Conservation (phyloP, 2,797 vertebrate species). For the Borostomias antarcticus region DNA sequence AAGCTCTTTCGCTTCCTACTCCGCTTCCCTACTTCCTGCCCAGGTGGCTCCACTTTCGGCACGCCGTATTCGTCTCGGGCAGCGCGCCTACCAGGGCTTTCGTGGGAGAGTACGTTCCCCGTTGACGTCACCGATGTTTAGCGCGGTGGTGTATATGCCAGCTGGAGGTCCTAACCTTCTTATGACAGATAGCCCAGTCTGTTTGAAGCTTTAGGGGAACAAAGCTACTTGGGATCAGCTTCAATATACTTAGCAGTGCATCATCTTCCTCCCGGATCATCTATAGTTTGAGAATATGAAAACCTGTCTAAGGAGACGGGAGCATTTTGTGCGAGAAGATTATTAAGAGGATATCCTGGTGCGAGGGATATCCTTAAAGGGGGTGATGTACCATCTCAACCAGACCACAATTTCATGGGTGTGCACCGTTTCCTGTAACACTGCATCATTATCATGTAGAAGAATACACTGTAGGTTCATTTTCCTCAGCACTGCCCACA, state of each 20-base stretch:
- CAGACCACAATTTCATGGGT: neutral
- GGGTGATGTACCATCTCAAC: neutral
- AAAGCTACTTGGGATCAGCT: neutral
- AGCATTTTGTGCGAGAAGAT: neutral
- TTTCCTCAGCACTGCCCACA: neutral
- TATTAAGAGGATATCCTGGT: constrained; percentile 19
- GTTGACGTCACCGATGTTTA: constrained; percentile 46
- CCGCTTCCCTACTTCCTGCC: constrained; percentile 44
- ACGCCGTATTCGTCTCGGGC: constrained; percentile 49
- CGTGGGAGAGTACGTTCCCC: constrained; percentile 16
- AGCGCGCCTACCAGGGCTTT: constrained; percentile 16
- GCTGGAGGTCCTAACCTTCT: neutral
- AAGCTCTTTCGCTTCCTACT: constrained; percentile 41
- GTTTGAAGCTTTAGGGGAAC: neutral
- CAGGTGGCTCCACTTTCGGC: constrained; percentile 54
- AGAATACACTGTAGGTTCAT: neutral
- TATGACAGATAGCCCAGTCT: neutral
- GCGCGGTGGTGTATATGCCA: neutral
- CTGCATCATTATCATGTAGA: neutral
- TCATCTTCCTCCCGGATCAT: too few species aligned
- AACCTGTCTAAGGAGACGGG: too few species aligned
- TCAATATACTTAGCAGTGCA: too few species aligned
- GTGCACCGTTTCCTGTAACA: constrained; percentile 6
- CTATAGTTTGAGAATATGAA: too few species aligned
- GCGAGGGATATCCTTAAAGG: constrained; percentile 15